These are phyloP conservation scores for Nymphicus hollandicus DNA, from an alignment of 2,113 vertebrate species.

Conservation along the genomic window DNA sequence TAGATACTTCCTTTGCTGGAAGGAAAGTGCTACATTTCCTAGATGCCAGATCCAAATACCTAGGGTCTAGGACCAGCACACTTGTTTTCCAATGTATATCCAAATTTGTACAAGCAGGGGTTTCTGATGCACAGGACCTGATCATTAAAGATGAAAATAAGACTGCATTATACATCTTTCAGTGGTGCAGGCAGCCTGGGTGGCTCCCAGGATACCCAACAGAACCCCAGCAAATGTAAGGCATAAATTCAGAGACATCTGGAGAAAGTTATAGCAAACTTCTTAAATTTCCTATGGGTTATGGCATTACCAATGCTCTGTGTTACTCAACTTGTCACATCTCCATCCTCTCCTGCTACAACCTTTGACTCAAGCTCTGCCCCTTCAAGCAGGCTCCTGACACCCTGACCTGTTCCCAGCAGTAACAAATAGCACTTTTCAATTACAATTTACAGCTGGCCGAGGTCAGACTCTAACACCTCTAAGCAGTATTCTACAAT, in stretches of 20 bases:
- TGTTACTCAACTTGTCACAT: background rate
- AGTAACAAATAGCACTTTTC: background rate
- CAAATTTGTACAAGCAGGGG: background rate
- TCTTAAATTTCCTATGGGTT: background rate
- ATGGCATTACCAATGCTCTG: background rate
- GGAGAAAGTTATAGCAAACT: background rate
- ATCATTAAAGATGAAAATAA: background rate
- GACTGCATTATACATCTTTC: background rate
- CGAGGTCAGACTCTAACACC: background rate
- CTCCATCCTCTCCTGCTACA: background rate
- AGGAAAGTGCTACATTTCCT: accelerated
- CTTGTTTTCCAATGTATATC: background rate
- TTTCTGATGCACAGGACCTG: background rate
- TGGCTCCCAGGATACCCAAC: background rate
- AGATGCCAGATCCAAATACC: background rate
- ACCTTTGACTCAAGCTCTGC: background rate
- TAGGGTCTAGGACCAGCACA: background rate
- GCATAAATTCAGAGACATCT: background rate
- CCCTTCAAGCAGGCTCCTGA: background rate
- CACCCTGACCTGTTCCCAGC: background rate
- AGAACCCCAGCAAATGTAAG: background rate
- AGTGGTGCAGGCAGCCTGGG: background rate
- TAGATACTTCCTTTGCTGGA: background rate
- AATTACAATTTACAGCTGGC: background rate
- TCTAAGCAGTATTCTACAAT: background rate